Percentiles rank a stretch among this genome's conserved stretches.
phyloP scores from a whole-genome alignment of 2,113 vertebrate genomes.

The Melanotaenia duboulayi region DNA sequence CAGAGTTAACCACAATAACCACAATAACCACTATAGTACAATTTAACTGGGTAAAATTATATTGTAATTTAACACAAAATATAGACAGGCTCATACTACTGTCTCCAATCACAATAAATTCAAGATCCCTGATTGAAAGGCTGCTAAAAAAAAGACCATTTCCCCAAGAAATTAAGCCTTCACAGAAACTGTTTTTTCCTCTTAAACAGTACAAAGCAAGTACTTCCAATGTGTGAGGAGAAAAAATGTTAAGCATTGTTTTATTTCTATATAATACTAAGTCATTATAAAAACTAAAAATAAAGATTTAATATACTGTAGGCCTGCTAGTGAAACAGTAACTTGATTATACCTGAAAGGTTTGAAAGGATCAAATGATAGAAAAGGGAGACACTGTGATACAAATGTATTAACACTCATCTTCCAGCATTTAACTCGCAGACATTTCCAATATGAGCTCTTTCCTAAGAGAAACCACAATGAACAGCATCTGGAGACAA shows the following conservation, averaged over 20 bases:
- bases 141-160: background rate
- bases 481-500: constrained; percentile 56
- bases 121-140: too few species aligned
- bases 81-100: too few species aligned
- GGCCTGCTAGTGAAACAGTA: constrained; percentile 1
- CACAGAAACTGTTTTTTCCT: background rate
- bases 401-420: constrained; percentile 16
- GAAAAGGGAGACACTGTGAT: background rate
- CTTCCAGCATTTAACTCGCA: constrained; percentile 34
- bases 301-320: background rate
- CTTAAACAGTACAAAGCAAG: background rate
- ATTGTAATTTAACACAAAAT: too few species aligned
- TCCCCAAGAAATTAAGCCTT: background rate
- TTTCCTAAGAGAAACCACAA: constrained; percentile 49
- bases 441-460: constrained; percentile 44
- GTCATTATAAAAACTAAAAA: background rate
- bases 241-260: background rate
- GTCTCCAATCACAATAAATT: too few species aligned
- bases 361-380: background rate
- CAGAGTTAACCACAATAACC: too few species aligned
- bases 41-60: too few species aligned
- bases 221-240: background rate
- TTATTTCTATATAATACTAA: background rate
- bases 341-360: background rate
- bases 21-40: too few species aligned